Conservation (phyloP, 1,140 invertebrate genomes). For the Acarapis woodi region DNA sequence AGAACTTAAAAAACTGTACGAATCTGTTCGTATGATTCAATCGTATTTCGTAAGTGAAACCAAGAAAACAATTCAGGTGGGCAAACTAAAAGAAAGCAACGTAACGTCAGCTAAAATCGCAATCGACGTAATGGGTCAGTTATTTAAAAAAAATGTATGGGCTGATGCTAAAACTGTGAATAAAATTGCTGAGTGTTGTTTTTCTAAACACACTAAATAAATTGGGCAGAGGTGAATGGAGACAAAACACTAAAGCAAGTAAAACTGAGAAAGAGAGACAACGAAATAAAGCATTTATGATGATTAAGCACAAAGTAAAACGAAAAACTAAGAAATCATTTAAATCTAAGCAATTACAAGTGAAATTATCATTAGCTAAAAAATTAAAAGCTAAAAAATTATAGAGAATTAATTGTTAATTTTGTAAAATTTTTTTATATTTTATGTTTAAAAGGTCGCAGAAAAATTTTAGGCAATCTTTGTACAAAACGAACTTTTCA, state of each 20-base stretch:
- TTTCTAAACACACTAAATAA: slow-evolving; percentile 80
- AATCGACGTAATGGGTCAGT: slow-evolving; percentile 74
- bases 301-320: slow-evolving; percentile 72
- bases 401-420: no score
- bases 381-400: slow-evolving; percentile 9
- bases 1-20: no score
- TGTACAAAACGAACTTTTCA: no score
- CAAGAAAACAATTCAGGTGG: no score
- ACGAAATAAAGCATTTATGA: slow-evolving; percentile 71
- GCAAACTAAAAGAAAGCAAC: slow-evolving; percentile 63
- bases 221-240: slow-evolving; percentile 53
- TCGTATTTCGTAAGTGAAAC: no score
- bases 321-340: slow-evolving; percentile 39
- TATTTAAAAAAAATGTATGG: slow-evolving; percentile 91
- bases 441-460: no score
- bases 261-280: slow-evolving; percentile 75
- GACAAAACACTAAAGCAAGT: slow-evolving; percentile 57
- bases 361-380: slow-evolving; percentile 8
- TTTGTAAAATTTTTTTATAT: no score
- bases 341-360: slow-evolving; percentile 12
- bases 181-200: slow-evolving; percentile 73
- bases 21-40: no score
- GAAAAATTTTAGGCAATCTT: no score
- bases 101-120: slow-evolving; percentile 70
- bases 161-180: slow-evolving; percentile 93